These are phyloP conservation scores for Drosophila setifemur DNA, from an alignment of 1,140 invertebrate species.

Conservation along the genomic window DNA sequence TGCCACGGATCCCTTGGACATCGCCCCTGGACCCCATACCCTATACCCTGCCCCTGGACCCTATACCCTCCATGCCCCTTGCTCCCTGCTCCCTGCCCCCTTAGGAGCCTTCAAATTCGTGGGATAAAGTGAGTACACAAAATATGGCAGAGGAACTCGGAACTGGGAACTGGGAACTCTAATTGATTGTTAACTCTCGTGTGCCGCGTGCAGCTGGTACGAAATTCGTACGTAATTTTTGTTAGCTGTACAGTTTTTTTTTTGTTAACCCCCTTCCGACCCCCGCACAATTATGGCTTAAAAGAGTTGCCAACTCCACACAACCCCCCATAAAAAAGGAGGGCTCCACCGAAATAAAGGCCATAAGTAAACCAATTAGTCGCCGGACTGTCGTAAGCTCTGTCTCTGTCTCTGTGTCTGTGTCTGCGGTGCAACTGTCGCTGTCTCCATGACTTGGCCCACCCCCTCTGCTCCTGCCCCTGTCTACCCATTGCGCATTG, in stretches of 20 bases:
- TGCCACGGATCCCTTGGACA: no score
- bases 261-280: not conserved
- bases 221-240: slow-evolving; percentile 5
- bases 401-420: no score
- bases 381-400: slow-evolving; percentile 28
- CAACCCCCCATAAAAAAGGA: not conserved
- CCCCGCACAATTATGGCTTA: slow-evolving; percentile 32
- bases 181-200: slow-evolving; percentile 54
- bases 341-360: slow-evolving; percentile 29
- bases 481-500: no score
- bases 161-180: no score
- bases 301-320: slow-evolving; percentile 30
- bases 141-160: not conserved
- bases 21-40: no score
- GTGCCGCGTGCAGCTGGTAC: slow-evolving; percentile 1
- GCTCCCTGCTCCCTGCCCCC: no score
- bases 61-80: no score
- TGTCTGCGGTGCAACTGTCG: slow-evolving; percentile 20
- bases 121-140: not conserved
- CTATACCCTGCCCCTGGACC: no score
- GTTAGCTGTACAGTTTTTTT: not conserved
- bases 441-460: not conserved
- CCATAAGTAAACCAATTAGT: slow-evolving; percentile 68
- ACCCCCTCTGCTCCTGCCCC: not conserved
- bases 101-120: not conserved